Base-by-base conservation (phyloP, 2,888 invertebrate species). In the Priocnemis perturbator region DNA sequence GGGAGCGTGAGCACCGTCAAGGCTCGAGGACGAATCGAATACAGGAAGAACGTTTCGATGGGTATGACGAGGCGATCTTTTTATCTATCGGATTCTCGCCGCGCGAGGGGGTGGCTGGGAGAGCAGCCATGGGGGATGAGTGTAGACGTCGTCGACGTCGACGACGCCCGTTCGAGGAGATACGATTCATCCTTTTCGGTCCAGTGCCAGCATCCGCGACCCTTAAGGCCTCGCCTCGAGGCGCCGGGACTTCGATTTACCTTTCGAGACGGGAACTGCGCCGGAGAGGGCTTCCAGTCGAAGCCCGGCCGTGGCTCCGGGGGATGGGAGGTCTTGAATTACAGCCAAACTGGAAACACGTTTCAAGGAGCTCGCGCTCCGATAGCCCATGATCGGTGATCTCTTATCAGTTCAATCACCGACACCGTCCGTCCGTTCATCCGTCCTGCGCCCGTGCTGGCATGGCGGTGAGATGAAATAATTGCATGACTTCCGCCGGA, bases 21-120 rank as follows among this genome's bases (percentile, higher is more conserved):
- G 9, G 50, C 17, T 17, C 2, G 7, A 50, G 50, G 53, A 64
- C 56, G 68, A 60, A 66, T 61, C 61, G 64, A 52, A 67, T 67
- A 63, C 67, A 73, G 52, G 70, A 70, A 64, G 63, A 67, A 67
- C 74, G 69, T 75, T 72, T 72, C 78, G 74, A 76, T 77, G 65
- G 74, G 70, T 79, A 77, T 74, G 79, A 76, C 76, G 69, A 60
- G 69, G 66, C 67, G 71, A 75, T 72, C 77, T 72, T 80, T 74
- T 80, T 79, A 78, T 77, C 79, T 69, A 68, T 37, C n/a, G 67
- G 67, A 72, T 71, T 66, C 53, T 4, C 14, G 9, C 4, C 26
- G 26, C 5, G 26, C 3, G 50, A n/a, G 17, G 50, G 2, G 50
- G 17, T 3, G 50, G 50, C 3, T 1, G n/a, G 17, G 17, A 9